Conservation (phyloP, 2,797 vertebrate genomes). For the Cyprinella venusta region DNA sequence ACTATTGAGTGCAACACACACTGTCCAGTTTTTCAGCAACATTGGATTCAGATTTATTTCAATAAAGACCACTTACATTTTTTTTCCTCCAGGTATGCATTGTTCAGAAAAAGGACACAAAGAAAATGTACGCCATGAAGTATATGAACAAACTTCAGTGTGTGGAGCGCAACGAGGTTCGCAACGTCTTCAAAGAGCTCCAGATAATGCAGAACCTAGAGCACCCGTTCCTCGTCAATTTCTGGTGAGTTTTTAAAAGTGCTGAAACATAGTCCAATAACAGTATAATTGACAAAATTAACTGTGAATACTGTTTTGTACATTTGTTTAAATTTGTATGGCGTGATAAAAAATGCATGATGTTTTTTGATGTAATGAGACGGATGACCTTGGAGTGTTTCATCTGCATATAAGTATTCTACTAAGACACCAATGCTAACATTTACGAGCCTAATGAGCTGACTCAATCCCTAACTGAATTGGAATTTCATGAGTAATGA, state of each 20-base stretch:
- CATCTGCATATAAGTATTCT: background rate
- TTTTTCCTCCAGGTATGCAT: conserved; percentile 90
- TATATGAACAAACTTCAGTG: conserved; percentile 99
- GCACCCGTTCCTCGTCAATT: conserved; percentile 95
- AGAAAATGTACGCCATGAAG: conserved; percentile 99
- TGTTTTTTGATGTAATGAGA: background rate
- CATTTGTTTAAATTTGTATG: background rate
- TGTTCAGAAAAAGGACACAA: conserved; percentile 97
- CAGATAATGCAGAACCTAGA: conserved; percentile 98
- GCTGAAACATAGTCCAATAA: background rate
- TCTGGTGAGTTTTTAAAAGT: conserved; percentile 83
- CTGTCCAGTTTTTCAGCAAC: background rate
- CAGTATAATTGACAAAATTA: background rate
- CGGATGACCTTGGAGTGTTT: background rate
- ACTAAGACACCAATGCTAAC: background rate
- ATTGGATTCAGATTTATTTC: background rate
- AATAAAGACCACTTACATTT: background rate
- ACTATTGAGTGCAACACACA: background rate
- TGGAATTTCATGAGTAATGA: background rate
- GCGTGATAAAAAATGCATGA: background rate
- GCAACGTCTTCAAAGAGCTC: conserved; percentile 96
- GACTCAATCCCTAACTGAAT: background rate
- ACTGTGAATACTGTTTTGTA: background rate
- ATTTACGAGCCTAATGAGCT: background rate
- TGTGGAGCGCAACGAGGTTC: conserved; percentile 94